Evolutionary conservation across 2,888 invertebrate species (phyloP).

Genomic region (Chironomus tentans): DNA sequence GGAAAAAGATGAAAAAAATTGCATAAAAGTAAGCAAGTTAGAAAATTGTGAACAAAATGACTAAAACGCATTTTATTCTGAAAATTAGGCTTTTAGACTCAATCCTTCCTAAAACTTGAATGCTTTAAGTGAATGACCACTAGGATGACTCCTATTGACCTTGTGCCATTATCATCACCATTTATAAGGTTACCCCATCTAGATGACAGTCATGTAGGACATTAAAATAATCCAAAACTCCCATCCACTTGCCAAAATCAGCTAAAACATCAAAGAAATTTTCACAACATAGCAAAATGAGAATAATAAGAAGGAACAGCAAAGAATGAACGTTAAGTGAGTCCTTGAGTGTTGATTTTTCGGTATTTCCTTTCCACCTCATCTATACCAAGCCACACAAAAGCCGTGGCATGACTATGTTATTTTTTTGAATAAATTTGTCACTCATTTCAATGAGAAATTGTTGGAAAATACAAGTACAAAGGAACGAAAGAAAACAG

Average conservation of each 20-base stretch:
- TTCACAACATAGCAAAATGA: too few species aligned
- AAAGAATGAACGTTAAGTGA: not conserved
- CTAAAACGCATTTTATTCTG: too few species aligned
- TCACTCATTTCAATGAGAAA: not conserved
- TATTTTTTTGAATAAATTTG: slow-evolving; percentile 1
- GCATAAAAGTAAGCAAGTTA: not conserved
- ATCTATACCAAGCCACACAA: not conserved
- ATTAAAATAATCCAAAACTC: too few species aligned
- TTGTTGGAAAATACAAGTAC: not conserved
- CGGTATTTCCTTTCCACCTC: not conserved
- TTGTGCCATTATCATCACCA: too few species aligned
- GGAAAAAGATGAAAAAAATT: not conserved
- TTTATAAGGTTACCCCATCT: too few species aligned
- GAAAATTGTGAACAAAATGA: not conserved
- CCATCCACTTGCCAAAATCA: too few species aligned
- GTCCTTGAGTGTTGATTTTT: slow-evolving; percentile 10
- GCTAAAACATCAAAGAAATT: not conserved
- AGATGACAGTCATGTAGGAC: too few species aligned
- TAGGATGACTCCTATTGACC: too few species aligned
- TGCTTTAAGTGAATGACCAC: too few species aligned
- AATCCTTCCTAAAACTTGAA: too few species aligned
- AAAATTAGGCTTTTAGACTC: too few species aligned
- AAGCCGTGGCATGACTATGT: not conserved
- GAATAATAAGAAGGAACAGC: not conserved
- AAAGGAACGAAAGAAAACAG: not conserved